Evolutionary conservation across 1,140 invertebrate species (phyloP).

Genomic region (Choristoneura fumiferana): DNA sequence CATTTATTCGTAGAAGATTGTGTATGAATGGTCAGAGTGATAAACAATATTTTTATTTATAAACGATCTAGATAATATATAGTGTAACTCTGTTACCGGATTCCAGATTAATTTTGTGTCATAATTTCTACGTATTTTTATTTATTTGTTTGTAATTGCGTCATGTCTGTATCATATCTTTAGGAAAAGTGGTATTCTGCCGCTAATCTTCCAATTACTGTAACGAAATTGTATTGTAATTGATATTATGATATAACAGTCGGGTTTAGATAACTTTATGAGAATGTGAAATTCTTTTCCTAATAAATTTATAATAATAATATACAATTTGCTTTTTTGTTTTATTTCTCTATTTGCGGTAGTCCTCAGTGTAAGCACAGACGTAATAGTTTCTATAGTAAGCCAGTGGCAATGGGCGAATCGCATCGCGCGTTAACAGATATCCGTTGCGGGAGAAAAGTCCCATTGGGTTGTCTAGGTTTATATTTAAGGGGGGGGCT

Average conservation of each 20-base stretch:
- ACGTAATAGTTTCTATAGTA: too few species aligned
- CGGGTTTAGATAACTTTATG: constrained; percentile 12
- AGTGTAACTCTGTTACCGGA: too few species aligned
- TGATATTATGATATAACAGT: neutral
- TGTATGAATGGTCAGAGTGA: neutral
- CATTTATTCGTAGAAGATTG: constrained; percentile 4
- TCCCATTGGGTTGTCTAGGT: too few species aligned
- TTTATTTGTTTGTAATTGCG: too few species aligned
- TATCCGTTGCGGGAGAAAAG: too few species aligned
- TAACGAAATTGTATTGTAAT: constrained; percentile 2
- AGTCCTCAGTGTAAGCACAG: too few species aligned
- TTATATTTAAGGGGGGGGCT: too few species aligned
- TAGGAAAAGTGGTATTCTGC: neutral
- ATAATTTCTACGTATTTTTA: too few species aligned
- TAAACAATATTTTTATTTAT: constrained; percentile 3
- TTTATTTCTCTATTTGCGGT: neutral
- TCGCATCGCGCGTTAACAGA: too few species aligned
- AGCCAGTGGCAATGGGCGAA: too few species aligned
- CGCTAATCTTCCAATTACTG: constrained; percentile 15
- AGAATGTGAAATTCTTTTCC: constrained; percentile 8
- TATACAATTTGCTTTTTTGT: neutral
- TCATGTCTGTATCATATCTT: neutral
- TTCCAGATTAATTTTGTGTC: too few species aligned
- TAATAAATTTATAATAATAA: constrained; percentile 16
- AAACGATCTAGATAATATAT: neutral